Percentiles rank a stretch among this genome's conserved stretches.
These are phyloP conservation scores for Podabrus alpinus DNA, from an alignment of 2,888 invertebrate genomes.

Conservation along the genomic window DNA sequence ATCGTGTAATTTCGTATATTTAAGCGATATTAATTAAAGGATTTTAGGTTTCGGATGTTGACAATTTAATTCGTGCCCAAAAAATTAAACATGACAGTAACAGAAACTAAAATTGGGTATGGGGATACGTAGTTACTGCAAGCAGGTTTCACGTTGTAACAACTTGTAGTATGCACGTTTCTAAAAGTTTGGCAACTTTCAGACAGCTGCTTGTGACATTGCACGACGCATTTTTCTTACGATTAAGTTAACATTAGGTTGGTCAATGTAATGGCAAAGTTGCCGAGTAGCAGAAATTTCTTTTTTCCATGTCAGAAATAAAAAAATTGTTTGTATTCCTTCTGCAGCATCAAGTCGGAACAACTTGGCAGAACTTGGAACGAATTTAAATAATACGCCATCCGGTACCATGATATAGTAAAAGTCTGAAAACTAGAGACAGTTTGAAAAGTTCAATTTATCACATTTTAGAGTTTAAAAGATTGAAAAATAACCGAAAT, in stretches of 20 bases:
- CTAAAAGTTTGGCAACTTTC: slow-evolving; percentile 12
- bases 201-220: slow-evolving; percentile 23
- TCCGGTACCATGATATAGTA: slow-evolving; percentile 42
- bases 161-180: slow-evolving; percentile 13
- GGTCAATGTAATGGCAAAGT: slow-evolving; percentile 17
- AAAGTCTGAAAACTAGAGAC: slow-evolving; percentile 15
- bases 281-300: slow-evolving; percentile 1
- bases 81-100: slow-evolving; percentile 11
- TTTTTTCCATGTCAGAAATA: slow-evolving; percentile 3
- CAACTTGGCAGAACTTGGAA: slow-evolving; percentile 36
- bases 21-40: not conserved
- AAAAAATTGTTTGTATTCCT: slow-evolving; percentile 27
- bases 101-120: slow-evolving; percentile 15
- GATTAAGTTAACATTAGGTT: slow-evolving; percentile 17
- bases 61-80: not conserved
- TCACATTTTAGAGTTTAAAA: not conserved
- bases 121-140: slow-evolving; percentile 11
- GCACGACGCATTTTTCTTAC: slow-evolving; percentile 20
- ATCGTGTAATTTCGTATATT: not conserved
- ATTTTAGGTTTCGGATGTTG: not conserved
- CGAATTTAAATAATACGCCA: slow-evolving; percentile 43
- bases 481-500: not conserved
- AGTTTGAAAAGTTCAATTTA: slow-evolving; percentile 19
- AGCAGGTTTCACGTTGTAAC: slow-evolving; percentile 9
- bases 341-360: slow-evolving; percentile 21